These are phyloP conservation scores for Trochalopteron elliotii DNA, from an alignment of 2,113 vertebrate species.

Conservation along the genomic window DNA sequence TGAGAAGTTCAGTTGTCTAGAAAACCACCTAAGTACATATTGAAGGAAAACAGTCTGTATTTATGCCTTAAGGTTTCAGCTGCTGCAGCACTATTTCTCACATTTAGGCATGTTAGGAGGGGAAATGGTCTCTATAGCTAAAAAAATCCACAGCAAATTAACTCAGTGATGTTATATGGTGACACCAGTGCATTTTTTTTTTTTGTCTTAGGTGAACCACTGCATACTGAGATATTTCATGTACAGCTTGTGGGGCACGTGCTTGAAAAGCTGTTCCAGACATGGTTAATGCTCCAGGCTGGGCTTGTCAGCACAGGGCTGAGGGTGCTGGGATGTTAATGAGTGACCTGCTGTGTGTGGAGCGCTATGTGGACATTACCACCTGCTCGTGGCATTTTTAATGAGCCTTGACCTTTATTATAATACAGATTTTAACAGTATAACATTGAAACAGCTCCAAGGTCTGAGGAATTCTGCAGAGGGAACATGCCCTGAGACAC, in stretches of 20 bases:
- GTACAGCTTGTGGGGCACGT: background rate
- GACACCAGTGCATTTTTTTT: background rate
- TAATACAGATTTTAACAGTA: background rate
- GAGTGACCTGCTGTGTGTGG: background rate
- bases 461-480: background rate
- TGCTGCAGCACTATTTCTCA: background rate
- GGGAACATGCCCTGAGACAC: background rate
- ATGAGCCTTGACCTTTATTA: background rate
- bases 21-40: slow-evolving; percentile 13
- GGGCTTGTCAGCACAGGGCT: background rate
- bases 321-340: background rate
- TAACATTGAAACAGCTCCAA: background rate
- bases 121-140: background rate
- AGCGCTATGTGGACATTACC: background rate
- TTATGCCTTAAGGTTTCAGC: background rate
- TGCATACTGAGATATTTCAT: background rate
- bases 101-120: background rate
- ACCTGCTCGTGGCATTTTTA: fast-evolving
- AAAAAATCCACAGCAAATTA: background rate
- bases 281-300: background rate
- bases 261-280: background rate
- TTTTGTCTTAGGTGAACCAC: background rate
- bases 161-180: background rate
- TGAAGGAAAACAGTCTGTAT: slow-evolving; percentile 13
- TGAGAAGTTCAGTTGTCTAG: slow-evolving; percentile 7